Percentiles rank a stretch among this genome's conserved stretches.
phyloP scores from a whole-genome alignment of 1,140 invertebrate species.

The Trachelipus rathkii region DNA sequence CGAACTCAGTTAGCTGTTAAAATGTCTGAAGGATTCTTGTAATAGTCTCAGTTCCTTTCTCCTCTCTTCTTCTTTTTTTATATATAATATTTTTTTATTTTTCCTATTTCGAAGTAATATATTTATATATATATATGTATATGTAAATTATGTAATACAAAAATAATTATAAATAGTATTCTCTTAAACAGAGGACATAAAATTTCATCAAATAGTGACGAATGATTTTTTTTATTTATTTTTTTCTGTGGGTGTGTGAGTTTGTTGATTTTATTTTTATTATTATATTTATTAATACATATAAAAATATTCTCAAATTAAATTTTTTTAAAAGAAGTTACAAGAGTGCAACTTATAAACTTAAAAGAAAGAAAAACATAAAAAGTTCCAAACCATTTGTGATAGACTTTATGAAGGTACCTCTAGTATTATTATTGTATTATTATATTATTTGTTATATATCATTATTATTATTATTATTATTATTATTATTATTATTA shows the following conservation, averaged over 20 bases:
- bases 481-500: not conserved
- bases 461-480: not conserved
- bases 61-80: too few species aligned
- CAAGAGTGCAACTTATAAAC: not conserved
- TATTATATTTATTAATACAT: too few species aligned
- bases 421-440: not conserved
- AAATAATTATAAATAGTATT: too few species aligned
- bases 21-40: slow-evolving; percentile 84
- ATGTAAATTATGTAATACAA: too few species aligned
- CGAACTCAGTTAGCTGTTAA: slow-evolving; percentile 81
- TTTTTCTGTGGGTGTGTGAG: not conserved
- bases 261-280: not conserved
- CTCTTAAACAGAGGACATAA: too few species aligned
- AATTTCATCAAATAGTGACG: too few species aligned
- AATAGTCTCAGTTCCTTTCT: slow-evolving; percentile 53
- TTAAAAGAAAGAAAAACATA: not conserved
- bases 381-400: not conserved
- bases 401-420: not conserved
- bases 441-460: too few species aligned
- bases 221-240: not conserved
- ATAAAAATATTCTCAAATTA: too few species aligned
- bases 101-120: too few species aligned
- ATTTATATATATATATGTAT: too few species aligned
- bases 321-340: not conserved
- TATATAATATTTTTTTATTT: too few species aligned